These are phyloP conservation scores for Morpho deidamia DNA, from an alignment of 2,888 invertebrate species.

Conservation along the genomic window DNA sequence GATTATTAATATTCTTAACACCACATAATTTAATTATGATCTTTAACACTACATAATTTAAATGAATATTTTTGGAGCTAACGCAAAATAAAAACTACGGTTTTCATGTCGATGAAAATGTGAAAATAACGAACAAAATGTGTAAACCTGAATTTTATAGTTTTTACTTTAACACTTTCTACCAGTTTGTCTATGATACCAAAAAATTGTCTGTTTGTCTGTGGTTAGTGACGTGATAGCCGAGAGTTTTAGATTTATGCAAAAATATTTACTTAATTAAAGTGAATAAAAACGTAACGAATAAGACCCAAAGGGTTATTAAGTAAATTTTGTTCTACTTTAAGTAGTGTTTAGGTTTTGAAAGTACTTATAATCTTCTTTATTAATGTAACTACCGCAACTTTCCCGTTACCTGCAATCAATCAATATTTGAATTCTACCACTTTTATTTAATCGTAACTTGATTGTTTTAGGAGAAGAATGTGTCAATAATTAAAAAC, in stretches of 20 bases:
- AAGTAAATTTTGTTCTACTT: background rate
- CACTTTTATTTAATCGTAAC: conserved; percentile 50
- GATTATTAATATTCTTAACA: no score
- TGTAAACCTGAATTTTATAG: no score
- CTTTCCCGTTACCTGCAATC: conserved; percentile 38
- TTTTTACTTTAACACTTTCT: no score
- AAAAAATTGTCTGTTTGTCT: no score
- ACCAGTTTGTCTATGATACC: no score
- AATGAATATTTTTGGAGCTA: no score
- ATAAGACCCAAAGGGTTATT: background rate
- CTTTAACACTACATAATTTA: no score
- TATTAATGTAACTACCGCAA: conserved; percentile 4
- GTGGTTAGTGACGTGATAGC: no score
- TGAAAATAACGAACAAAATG: no score
- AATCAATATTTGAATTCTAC: conserved; percentile 39
- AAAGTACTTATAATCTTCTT: background rate
- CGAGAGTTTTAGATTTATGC: background rate
- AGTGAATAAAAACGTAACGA: background rate
- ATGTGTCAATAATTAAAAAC: conserved; percentile 26
- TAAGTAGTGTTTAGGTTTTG: background rate
- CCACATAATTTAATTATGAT: no score
- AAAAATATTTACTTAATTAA: background rate
- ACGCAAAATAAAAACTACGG: no score
- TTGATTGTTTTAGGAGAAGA: conserved; percentile 26
- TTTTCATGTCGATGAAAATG: no score